Conservation (phyloP, 2,797 vertebrate species). For the Protosalanx chinensis region DNA sequence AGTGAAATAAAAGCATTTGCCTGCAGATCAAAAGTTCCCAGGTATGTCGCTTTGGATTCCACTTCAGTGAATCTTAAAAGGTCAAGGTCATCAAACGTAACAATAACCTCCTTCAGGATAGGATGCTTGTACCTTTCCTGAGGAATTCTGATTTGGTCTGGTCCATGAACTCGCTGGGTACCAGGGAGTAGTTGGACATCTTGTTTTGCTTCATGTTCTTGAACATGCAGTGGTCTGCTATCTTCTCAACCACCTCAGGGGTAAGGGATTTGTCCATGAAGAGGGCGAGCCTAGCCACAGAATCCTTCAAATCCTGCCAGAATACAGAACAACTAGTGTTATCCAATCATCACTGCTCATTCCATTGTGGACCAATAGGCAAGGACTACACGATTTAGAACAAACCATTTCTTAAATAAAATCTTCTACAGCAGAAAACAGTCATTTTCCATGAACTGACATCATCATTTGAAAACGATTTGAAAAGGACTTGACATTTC, state of each 20-base stretch:
- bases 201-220: slow-evolving; percentile 76
- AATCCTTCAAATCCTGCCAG: slow-evolving; percentile 64
- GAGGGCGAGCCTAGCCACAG: slow-evolving; percentile 54
- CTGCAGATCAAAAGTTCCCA: too few relatives aligned
- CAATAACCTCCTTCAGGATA: background rate
- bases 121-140: slow-evolving; percentile 65
- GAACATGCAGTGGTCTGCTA: slow-evolving; percentile 67
- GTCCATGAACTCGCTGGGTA: slow-evolving; percentile 61
- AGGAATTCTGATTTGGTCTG: slow-evolving; percentile 67
- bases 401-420: too few relatives aligned
- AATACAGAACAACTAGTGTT: slow-evolving; percentile 15
- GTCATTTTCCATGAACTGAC: too few relatives aligned
- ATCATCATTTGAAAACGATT: too few relatives aligned
- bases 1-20: background rate
- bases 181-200: slow-evolving; percentile 74
- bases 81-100: too few relatives aligned
- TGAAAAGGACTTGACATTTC: too few relatives aligned
- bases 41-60: too few relatives aligned
- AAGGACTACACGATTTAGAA: too few relatives aligned
- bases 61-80: too few relatives aligned
- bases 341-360: too few relatives aligned
- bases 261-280: slow-evolving; percentile 67
- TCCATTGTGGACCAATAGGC: too few relatives aligned
- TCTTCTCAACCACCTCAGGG: slow-evolving; percentile 51
- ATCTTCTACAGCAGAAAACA: too few relatives aligned